Evolutionary conservation across 2,797 vertebrate species (phyloP).

Genomic region (Salmo trutta): DNA sequence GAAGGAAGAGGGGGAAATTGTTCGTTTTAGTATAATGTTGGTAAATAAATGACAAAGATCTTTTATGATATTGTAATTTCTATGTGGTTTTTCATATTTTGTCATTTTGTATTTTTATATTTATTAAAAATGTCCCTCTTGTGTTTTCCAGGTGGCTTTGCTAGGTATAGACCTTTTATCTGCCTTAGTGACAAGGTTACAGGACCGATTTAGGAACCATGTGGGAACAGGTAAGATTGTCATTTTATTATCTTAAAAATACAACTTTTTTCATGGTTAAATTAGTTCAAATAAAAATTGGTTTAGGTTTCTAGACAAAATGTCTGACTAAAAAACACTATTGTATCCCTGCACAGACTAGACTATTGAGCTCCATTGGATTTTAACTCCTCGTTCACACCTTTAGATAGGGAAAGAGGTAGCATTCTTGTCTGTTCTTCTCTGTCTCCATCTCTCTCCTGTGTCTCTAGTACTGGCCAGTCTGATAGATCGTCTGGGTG

Average conservation of each 20-base stretch:
- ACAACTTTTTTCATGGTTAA: not conserved
- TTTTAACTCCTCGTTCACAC: constrained; percentile 2
- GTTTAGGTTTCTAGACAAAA: not conserved
- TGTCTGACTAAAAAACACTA: not conserved
- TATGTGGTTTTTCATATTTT: not conserved
- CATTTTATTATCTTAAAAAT: not conserved
- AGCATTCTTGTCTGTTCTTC: not conserved
- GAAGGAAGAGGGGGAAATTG: not conserved
- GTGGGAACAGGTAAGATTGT: constrained; percentile 87
- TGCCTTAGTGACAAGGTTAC: constrained; percentile 87
- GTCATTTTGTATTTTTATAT: not conserved
- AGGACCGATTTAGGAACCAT: constrained; percentile 90
- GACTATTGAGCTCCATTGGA: not conserved
- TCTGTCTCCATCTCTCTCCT: not conserved
- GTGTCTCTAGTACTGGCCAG: constrained; percentile 86
- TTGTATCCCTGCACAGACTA: not conserved
- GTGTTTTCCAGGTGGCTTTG: constrained; percentile 85
- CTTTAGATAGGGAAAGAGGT: too few relatives aligned
- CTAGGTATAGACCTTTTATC: constrained; percentile 94
- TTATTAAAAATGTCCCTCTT: not conserved
- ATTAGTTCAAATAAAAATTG: not conserved
- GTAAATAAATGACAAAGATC: not conserved
- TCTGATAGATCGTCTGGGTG: constrained; percentile 93
- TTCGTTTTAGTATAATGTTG: not conserved
- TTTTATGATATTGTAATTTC: not conserved